Base-by-base conservation (phyloP, 2,797 vertebrate species). In the Hylomyscus alleni region DNA sequence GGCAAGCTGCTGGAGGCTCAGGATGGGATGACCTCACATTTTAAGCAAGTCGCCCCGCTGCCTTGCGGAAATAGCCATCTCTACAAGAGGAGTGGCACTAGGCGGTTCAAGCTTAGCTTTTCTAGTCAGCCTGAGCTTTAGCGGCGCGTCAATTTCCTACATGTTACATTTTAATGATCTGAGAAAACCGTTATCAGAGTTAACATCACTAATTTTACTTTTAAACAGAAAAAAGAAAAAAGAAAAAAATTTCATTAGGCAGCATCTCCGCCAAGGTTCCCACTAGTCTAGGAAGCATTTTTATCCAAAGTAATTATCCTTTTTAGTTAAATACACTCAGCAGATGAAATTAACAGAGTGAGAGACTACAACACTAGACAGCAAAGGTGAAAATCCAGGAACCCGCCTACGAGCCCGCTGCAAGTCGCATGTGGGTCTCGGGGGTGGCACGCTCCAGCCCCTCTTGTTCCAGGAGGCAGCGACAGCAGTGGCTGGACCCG, bases 51-150 rank as follows among this genome's bases (percentile, higher is more conserved):
- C 90, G 93, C 97, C 97, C 97, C 65, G 95, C 97, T 31, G 97
- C 94, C 97, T 76, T 89, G 97, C 98, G 78, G 95, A 99, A 99
- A 98, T 98, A 98, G 98, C 98, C 98, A 73, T 96, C 98, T 98
- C 98, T 95, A 94, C 97, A 92, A 97, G 97, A 98, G 97, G 97
- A 97, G 98, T 20, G 44, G 76, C 58, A 93, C 97, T 97, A 98
- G 98, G 95, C 96, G 95, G 95, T 98, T 98, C 98, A 97, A 96
- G 97, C 98, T 98, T 19, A 54, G 98, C 96, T 92, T 90, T 97
- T 97, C 97, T 97, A 94, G 97, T 97, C 98, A 98, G 97, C 96
- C 97, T 94, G 93, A 98, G 97, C 95, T 96, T 96, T 77, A 88
- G 95, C 95, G 93, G 84, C 96, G 83, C 69, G 82, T 98, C 95